phyloP scores from a whole-genome alignment of 2,797 vertebrate genomes.

The Phalloptychus januarius region DNA sequence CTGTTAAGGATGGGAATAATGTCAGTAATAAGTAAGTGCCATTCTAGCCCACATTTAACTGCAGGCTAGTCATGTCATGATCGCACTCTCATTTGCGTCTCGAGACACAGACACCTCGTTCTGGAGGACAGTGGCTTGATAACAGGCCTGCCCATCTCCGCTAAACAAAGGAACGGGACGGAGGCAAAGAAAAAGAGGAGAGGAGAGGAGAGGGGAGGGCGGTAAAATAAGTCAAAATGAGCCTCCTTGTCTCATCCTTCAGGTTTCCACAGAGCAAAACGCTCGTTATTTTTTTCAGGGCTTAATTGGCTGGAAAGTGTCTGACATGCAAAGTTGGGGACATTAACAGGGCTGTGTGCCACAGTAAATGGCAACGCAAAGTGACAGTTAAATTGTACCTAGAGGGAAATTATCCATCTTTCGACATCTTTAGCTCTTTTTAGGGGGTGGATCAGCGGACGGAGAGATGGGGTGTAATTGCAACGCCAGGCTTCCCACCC shows the following conservation, averaged over 20 bases:
- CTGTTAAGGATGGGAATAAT: conserved; percentile 26
- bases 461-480: conserved; percentile 90
- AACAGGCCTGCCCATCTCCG: conserved; percentile 93
- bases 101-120: conserved; percentile 53
- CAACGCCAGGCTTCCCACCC: conserved; percentile 85
- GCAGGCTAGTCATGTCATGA: conserved; percentile 61
- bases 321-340: conserved; percentile 99
- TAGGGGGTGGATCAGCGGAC: conserved; percentile 47
- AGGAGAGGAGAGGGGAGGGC: conserved; percentile 25
- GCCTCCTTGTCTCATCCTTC: conserved; percentile 99
- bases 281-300: conserved; percentile 89
- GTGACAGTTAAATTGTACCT: conserved; percentile 99
- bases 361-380: conserved; percentile 97
- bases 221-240: conserved; percentile 81
- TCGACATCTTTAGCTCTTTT: conserved; percentile 97
- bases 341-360: conserved; percentile 91
- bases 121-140: conserved; percentile 91
- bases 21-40: conserved; percentile 31
- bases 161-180: conserved; percentile 90
- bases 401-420: conserved; percentile 98
- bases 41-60: conserved; percentile 40
- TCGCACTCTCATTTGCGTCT: conserved; percentile 59
- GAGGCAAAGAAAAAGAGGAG: conserved; percentile 77
- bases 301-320: conserved; percentile 99
- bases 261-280: conserved; percentile 93